Evolutionary conservation across 1,140 invertebrate genomes (phyloP).

Genomic region (Caenorhabditis latens): DNA sequence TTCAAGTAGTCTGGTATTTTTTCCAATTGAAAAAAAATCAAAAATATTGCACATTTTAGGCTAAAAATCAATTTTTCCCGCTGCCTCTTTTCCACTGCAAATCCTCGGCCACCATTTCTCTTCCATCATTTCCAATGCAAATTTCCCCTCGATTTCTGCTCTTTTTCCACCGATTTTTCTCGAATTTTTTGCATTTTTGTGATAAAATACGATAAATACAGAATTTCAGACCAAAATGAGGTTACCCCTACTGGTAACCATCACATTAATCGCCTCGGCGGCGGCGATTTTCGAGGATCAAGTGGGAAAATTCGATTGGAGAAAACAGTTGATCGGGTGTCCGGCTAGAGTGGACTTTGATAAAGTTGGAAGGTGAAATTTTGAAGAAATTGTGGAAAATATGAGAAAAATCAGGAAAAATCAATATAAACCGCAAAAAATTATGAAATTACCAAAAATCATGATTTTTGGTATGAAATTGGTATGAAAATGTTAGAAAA

Average conservation of each 20-base stretch:
- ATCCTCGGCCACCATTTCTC: background rate
- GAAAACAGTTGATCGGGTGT: constrained; percentile 37
- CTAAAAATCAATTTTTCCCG: background rate
- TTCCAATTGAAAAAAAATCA: too few relatives aligned
- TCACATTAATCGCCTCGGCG: background rate
- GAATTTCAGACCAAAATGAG: constrained; percentile 27
- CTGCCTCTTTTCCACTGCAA: background rate
- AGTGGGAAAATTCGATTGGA: constrained; percentile 44
- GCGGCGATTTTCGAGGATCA: constrained; percentile 38
- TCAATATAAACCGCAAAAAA: too few relatives aligned
- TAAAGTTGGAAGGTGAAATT: constrained; percentile 28
- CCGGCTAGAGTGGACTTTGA: constrained; percentile 16
- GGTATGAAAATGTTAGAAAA: too few relatives aligned
- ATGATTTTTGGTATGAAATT: too few relatives aligned
- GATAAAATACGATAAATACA: background rate
- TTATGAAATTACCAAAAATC: too few relatives aligned
- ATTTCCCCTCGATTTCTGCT: background rate
- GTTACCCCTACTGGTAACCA: constrained; percentile 33
- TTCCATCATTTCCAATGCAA: background rate
- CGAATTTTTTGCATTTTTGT: background rate
- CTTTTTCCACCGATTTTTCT: background rate
- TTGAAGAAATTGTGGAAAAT: background rate
- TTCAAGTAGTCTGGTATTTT: too few relatives aligned
- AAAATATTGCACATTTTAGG: too few relatives aligned
- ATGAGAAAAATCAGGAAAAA: background rate